Conservation (phyloP, 2,888 invertebrate genomes). For the Therioaphis trifolii region DNA sequence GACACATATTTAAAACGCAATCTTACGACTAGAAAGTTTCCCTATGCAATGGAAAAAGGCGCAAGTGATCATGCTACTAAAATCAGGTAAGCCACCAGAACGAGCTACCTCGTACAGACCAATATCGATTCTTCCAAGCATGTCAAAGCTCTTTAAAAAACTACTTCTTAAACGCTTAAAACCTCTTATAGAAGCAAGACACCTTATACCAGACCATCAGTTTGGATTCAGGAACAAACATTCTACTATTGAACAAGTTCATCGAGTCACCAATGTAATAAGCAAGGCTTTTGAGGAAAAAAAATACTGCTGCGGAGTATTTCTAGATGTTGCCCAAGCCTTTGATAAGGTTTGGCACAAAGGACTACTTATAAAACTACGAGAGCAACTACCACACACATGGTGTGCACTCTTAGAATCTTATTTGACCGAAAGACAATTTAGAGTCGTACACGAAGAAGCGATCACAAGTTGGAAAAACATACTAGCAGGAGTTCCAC, state of each 20-base stretch:
- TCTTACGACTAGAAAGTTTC: not conserved
- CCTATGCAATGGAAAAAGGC: slow-evolving; percentile 1
- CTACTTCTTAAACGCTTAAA: too few relatives aligned
- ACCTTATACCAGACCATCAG: not conserved
- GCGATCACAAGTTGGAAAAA: not conserved
- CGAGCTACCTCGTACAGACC: slow-evolving; percentile 30
- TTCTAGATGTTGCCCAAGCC: not conserved
- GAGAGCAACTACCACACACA: not conserved
- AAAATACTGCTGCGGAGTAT: not conserved
- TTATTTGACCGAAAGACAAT: not conserved
- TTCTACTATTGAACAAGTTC: not conserved
- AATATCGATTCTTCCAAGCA: not conserved
- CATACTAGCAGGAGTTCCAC: not conserved
- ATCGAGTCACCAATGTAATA: not conserved
- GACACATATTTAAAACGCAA: slow-evolving; percentile 17
- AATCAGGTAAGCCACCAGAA: slow-evolving; percentile 20
- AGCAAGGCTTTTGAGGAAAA: not conserved
- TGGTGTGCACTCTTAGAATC: not conserved
- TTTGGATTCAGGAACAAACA: slow-evolving; percentile 1
- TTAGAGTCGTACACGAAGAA: slow-evolving; percentile 4
- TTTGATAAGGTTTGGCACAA: not conserved
- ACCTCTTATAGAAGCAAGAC: not conserved
- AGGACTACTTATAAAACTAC: not conserved
- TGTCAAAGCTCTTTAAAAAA: slow-evolving; percentile 6
- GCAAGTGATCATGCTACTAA: slow-evolving; percentile 13